Conservation (phyloP, 2,888 invertebrate species). For the Venusia cambrica region DNA sequence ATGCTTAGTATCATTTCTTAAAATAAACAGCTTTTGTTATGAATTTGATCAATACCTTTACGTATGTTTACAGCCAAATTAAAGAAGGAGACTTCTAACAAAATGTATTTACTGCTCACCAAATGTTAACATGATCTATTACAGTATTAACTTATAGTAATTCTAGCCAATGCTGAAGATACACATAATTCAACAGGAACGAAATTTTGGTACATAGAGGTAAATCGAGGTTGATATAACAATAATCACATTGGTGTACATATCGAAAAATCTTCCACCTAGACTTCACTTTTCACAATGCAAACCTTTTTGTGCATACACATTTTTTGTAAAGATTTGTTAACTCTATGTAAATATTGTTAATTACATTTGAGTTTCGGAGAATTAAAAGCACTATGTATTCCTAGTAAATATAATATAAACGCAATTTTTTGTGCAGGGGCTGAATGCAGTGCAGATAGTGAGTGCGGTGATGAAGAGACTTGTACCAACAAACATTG, state of each 20-base stretch:
- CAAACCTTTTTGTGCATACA: constrained; percentile 23
- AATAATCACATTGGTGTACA: constrained; percentile 6
- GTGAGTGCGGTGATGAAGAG: constrained; percentile 87
- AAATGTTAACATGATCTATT: too few relatives aligned
- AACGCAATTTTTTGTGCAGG: constrained; percentile 45
- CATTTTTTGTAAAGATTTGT: constrained; percentile 21
- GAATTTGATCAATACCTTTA: not conserved
- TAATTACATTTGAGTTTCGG: too few relatives aligned
- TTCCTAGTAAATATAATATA: too few relatives aligned
- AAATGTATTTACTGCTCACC: too few relatives aligned
- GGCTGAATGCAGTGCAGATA: constrained; percentile 85
- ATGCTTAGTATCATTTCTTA: too few relatives aligned
- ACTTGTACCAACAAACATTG: constrained; percentile 87
- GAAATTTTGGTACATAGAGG: constrained; percentile 21
- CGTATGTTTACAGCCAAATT: constrained; percentile 4
- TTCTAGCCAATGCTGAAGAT: constrained; percentile 13
- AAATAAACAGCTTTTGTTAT: too few relatives aligned
- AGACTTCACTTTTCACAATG: constrained; percentile 9
- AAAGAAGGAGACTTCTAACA: too few relatives aligned
- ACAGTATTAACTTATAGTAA: too few relatives aligned
- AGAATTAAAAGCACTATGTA: too few relatives aligned
- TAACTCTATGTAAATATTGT: constrained; percentile 22
- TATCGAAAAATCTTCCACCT: constrained; percentile 13
- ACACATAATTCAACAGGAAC: constrained; percentile 12
- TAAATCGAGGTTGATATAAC: too few relatives aligned